Base-by-base conservation (phyloP, 2,888 invertebrate species). In the Trisateles emortualis region DNA sequence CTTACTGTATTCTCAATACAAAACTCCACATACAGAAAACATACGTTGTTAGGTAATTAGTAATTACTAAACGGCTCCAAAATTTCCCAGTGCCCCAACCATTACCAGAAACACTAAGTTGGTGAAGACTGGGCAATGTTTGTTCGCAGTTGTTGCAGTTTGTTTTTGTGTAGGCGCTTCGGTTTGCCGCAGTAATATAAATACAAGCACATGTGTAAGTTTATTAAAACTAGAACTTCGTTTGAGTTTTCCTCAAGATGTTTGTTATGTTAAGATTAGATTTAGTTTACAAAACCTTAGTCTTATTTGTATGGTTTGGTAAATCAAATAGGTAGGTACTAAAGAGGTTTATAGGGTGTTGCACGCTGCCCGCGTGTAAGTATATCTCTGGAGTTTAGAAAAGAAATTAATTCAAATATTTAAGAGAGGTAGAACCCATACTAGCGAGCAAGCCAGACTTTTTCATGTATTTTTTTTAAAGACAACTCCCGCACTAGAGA, bases 111-210 rank as follows among this genome's bases (percentile, higher is more conserved):
- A 35, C 19, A 53, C 24, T 43, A 41, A 24, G 36, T 52, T 51
- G 16, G n/a, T 45, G 40, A 45, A 52, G 42, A 54, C 32, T 40
- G 36, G 39, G 59, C 59, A 68, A 70, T 66, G 45, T 63, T 59
- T 51, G 59, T 22, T 50, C 3, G 9, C 36, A 45, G 14, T 24
- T 51, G 30, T 70, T 66, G 68, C 68, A 51, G 43, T 51, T 54
- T n/a, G 36, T 14, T 66, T 46, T 1, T 22, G 9, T 29, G 48
- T 36, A 68, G 68, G 68, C 68, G 67, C 43, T 52, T 35, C 8
- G 35, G 32, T 26, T 54, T 35, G 10, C 26, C 29, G 29, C 42
- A 38, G 19, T 19, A 39, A 22, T 22, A n/a, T 35, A 44, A 41
- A 52, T 33, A 29, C n/a, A 8, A 36, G 13, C 13, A 24, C 30